A percentile compares a stretch with the other conserved stretches of the same genome.
These are phyloP conservation scores for Trichopoda pennipes DNA, from an alignment of 2,888 invertebrate genomes.

Conservation along the genomic window DNA sequence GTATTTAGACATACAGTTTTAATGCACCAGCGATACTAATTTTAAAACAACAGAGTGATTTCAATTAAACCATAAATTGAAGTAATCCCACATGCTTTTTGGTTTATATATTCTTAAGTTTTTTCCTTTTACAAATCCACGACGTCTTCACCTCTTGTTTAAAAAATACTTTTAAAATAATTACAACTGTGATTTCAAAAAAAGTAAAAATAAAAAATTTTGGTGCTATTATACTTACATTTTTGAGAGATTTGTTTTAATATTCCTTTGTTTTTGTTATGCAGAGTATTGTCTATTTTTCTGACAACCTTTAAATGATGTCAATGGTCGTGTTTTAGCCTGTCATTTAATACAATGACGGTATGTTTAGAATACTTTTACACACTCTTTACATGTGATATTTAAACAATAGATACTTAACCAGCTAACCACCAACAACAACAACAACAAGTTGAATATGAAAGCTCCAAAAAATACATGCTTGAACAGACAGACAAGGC, in stretches of 20 bases:
- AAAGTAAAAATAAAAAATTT: neutral
- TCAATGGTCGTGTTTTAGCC: conserved; percentile 50
- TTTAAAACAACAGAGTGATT: no score
- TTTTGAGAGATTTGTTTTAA: conserved; percentile 8
- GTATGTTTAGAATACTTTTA: conserved; percentile 11
- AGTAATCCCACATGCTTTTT: no score
- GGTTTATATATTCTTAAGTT: no score
- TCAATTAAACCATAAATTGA: no score
- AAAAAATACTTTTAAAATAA: conserved; percentile 20
- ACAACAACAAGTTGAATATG: neutral
- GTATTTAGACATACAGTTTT: no score
- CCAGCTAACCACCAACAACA: conserved; percentile 20
- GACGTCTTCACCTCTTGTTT: neutral
- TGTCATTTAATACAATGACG: conserved; percentile 23
- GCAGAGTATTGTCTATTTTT: conserved; percentile 6
- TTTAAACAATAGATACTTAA: conserved; percentile 28
- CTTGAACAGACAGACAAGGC: neutral
- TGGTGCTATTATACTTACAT: conserved; percentile 41
- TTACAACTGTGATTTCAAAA: neutral
- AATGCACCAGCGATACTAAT: no score
- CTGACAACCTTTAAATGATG: conserved; percentile 53
- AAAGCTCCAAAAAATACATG: no score
- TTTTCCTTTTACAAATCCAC: no score
- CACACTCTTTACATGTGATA: neutral
- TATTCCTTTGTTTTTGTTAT: conserved; percentile 1